A percentile compares a stretch with the other conserved stretches of the same genome.
Conservation (phyloP, 2,113 vertebrate species). For the Oncorhynchus gorbuscha region DNA sequence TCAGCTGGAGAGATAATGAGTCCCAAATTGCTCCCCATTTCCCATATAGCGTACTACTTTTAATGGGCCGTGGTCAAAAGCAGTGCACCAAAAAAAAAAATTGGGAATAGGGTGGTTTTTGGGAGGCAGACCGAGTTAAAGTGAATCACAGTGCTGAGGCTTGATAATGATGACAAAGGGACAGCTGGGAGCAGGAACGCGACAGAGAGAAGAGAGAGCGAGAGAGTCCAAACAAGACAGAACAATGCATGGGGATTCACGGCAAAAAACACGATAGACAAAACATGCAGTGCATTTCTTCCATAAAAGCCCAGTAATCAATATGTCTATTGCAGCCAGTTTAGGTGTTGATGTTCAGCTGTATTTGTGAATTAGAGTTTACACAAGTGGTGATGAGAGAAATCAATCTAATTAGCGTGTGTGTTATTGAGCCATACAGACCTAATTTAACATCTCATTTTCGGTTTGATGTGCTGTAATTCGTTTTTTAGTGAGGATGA, state of each 20-base stretch:
- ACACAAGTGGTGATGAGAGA: background rate
- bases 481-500: slow-evolving; percentile 24
- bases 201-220: too few species aligned
- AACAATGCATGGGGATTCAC: too few species aligned
- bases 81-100: too few species aligned
- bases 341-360: background rate
- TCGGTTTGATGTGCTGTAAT: slow-evolving; percentile 37
- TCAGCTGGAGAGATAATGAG: background rate
- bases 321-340: background rate
- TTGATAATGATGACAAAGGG: background rate
- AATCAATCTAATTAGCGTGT: background rate
- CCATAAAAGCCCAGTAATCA: background rate
- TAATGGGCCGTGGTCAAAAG: too few species aligned
- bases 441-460: slow-evolving; percentile 49
- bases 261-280: too few species aligned
- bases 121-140: background rate
- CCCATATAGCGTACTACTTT: too few species aligned
- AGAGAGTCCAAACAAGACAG: too few species aligned
- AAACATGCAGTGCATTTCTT: background rate
- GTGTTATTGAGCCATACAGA: slow-evolving; percentile 22
- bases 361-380: background rate
- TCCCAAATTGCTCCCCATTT: too few species aligned
- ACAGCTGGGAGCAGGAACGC: too few species aligned
- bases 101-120: too few species aligned
- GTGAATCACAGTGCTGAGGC: background rate